These are phyloP conservation scores for Drosophila paramelanica DNA, from an alignment of 2,888 invertebrate species.

Conservation along the genomic window DNA sequence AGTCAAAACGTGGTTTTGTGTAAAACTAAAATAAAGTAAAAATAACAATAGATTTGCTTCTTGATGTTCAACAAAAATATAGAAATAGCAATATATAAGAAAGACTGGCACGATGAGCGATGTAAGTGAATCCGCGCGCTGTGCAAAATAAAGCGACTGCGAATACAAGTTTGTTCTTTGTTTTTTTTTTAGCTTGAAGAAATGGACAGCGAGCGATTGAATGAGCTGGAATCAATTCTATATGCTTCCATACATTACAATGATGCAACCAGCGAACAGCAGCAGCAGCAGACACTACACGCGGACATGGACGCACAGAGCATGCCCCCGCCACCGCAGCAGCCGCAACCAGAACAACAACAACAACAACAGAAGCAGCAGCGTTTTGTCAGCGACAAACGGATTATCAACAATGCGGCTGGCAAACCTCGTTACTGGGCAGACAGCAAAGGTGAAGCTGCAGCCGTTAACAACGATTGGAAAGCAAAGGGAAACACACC, in stretches of 20 bases:
- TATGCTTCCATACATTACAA: conserved; percentile 84
- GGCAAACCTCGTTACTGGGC: conserved; percentile 61
- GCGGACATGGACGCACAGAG: conserved; percentile 21
- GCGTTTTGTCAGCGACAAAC: conserved; percentile 64
- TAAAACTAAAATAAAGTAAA: conserved; percentile 38
- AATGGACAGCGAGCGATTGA: conserved; percentile 75
- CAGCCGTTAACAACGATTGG: background rate
- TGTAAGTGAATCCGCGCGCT: conserved; percentile 56
- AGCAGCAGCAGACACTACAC: background rate
- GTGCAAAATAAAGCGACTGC: background rate
- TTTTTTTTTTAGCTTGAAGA: conserved; percentile 56
- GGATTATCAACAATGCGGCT: conserved; percentile 70
- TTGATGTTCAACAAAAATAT: conserved; percentile 39
- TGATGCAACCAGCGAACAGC: conserved; percentile 33
- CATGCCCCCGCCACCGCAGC: conserved; percentile 47
- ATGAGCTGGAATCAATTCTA: conserved; percentile 83
- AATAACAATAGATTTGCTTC: conserved; percentile 23
- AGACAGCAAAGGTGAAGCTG: conserved; percentile 23
- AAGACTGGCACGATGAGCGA: conserved; percentile 73
- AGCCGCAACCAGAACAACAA: conserved; percentile 18
- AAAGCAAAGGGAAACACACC: conserved; percentile 11
- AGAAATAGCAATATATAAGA: conserved; percentile 28
- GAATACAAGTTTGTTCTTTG: conserved; percentile 9
- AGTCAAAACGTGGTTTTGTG: conserved; percentile 60
- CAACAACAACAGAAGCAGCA: conserved; percentile 18